Evolutionary conservation across 2,113 vertebrate genomes (phyloP), one percentile per base, ranked within the genome.

Genomic region (Hyla sarda): DNA sequence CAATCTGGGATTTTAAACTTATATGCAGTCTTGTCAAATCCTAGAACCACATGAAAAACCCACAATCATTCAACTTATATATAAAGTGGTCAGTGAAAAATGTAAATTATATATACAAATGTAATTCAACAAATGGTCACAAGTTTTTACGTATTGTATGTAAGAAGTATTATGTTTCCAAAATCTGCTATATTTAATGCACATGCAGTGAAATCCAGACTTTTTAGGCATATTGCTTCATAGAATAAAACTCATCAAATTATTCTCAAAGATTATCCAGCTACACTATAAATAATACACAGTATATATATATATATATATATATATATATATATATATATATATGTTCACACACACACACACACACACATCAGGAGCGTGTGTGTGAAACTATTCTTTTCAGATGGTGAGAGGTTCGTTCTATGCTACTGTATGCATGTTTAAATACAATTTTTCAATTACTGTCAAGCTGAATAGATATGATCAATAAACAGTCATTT

Each of bases 41-140:
- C n/a, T 62, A 81, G 78, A 81, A 81, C 78, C 78, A 81, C 23
- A 62, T 81, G 78, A 65, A 60, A 45, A 81, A 47, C 34, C 78
- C 78, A 65, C 78, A 81, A 62, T 47, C 37, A 62, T 81, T 50
- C 60, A 81, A 47, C 34, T 81, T 47, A 60, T 62, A 65, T 81
- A 65, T 47, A 62, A 81, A 45, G 37, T 65, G 78, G 56, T 23
- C 34, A 25, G 78, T 23, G 23, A 65, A 62, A 81, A 58, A 79
- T 79, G 76, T 79, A 58, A 79, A 58, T 19, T 37, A 11, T 58
- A 81, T 81, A 81, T 81, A 81, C 78, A 65, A 41, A 65, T 65
- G 16, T 45, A 65, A 81, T 65, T 41, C 77, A 50, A 34, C 30
- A 78, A 78, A 32, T 56, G 23, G 32, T 25, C 32, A 62, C 37